These are phyloP conservation scores for Mirounga angustirostris DNA, from an alignment of 2,113 vertebrate species.

Conservation along the genomic window DNA sequence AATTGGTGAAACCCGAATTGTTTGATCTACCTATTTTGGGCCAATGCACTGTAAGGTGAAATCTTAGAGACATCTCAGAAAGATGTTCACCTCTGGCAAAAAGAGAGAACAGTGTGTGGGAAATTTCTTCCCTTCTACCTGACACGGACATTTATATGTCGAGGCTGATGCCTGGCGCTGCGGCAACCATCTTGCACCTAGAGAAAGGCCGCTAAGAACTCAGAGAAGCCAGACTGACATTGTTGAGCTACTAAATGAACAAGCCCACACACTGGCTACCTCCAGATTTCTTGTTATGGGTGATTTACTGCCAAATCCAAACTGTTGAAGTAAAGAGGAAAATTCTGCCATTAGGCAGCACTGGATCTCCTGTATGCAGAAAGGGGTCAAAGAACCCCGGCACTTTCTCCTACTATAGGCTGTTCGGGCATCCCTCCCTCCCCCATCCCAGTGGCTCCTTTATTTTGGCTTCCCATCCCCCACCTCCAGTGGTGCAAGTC, in stretches of 20 bases:
- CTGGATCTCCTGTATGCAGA: neutral
- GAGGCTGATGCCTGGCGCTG: neutral
- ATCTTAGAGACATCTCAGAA: neutral
- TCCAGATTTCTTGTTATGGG: neutral
- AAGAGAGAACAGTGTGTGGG: neutral
- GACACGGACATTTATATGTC: neutral
- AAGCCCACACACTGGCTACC: neutral
- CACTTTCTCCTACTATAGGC: neutral
- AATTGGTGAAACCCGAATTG: neutral
- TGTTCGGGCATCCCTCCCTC: too few relatives aligned
- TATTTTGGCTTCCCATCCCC: neutral
- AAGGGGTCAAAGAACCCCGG: neutral
- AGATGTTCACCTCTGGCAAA: neutral
- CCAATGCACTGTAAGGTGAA: neutral
- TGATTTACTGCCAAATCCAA: constrained; percentile 28
- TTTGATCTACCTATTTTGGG: neutral
- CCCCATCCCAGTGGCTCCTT: neutral
- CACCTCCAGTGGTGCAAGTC: too few relatives aligned
- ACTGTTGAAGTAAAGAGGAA: neutral
- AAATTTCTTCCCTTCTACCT: neutral
- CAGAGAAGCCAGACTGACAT: neutral
- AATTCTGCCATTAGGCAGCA: neutral
- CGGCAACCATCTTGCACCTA: too few relatives aligned
- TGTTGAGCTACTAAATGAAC: neutral
- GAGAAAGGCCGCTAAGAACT: neutral